Base-by-base conservation (phyloP, 2,888 invertebrate genomes). In the Branchipolynoe longqiensis region DNA sequence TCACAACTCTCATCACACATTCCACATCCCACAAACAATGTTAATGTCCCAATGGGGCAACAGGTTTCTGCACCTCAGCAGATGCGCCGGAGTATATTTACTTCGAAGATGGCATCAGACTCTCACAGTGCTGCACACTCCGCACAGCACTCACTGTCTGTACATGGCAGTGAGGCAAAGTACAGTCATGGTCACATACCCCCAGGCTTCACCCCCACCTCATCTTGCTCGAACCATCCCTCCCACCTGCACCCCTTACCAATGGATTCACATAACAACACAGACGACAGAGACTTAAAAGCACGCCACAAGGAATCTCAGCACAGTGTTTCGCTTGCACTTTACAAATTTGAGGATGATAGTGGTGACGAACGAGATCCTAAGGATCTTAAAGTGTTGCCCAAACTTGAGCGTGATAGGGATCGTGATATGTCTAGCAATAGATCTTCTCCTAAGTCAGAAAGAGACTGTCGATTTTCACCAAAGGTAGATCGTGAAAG, bases 391-490 rank as follows among this genome's bases (percentile, higher is more conserved):
- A 58, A 69, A 58, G 40, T 69, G 33, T 87, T 87, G 0, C 85
- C 85, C 28, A 87, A 85, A 81, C 59, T 83, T 14, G 88, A 86
- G 38, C 69, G 84, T 33, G 62, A 83, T 22, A 41, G 54, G 12
- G 59, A 82, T n/a, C 58, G 83, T 62, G 83, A 83, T 58, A 62
- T 40, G 62, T 58, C 25, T 58, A 83, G 83, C 41, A 59, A 40
- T 59, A 83, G 69, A 82, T 48, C 59, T 41, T 83, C 83, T 56
- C 85, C 85, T 4, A 84, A 84, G 73, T 84, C 84, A 69, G 84
- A 84, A 25, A 84, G 54, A 56, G 84, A 84, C 31, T 84, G 64
- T 31, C 69, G 48, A 22, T 83, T n/a, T 62, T 56, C 82, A n/a
- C 82, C 82, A 8, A 82, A 82, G 58, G 58, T 58, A 33, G 82